Percentiles rank a stretch among this genome's conserved stretches.
Conservation (phyloP, 2,797 vertebrate species). For the Erethizon dorsatum region DNA sequence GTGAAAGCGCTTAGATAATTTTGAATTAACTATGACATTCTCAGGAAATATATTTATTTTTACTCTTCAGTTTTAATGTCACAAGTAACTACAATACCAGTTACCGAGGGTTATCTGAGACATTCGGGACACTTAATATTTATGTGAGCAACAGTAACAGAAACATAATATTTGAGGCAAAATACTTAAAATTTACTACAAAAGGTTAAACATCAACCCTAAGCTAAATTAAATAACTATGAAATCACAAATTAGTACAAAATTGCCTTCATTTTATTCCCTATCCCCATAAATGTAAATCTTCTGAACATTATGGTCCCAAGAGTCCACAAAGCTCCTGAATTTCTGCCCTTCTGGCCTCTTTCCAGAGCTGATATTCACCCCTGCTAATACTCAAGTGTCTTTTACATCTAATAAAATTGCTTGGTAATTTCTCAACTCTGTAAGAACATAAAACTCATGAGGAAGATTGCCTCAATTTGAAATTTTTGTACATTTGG, state of each 20-base stretch:
- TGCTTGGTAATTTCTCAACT: neutral
- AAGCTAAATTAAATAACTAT: neutral
- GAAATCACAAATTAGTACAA: constrained; percentile 18
- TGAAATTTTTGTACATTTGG: neutral
- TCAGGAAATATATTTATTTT: constrained; percentile 25
- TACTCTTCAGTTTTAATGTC: neutral
- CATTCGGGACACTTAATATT: neutral
- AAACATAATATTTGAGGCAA: neutral
- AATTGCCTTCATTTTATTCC: neutral
- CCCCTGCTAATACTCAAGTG: neutral
- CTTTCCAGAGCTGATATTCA: neutral
- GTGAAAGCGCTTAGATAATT: neutral
- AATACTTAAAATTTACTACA: constrained; percentile 25
- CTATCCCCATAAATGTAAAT: neutral
- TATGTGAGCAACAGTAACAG: neutral
- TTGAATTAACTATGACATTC: neutral
- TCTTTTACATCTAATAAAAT: constrained; percentile 31
- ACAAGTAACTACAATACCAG: neutral
- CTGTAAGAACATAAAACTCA: constrained; percentile 1
- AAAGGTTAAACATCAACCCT: neutral
- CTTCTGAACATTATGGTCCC: neutral
- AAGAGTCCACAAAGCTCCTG: neutral
- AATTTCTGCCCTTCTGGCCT: neutral
- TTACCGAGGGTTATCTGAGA: neutral
- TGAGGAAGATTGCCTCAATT: neutral